Percentiles rank a stretch among this genome's conserved stretches.
Evolutionary conservation across 1,140 invertebrate genomes (phyloP).

Genomic region (Dryas iulia): DNA sequence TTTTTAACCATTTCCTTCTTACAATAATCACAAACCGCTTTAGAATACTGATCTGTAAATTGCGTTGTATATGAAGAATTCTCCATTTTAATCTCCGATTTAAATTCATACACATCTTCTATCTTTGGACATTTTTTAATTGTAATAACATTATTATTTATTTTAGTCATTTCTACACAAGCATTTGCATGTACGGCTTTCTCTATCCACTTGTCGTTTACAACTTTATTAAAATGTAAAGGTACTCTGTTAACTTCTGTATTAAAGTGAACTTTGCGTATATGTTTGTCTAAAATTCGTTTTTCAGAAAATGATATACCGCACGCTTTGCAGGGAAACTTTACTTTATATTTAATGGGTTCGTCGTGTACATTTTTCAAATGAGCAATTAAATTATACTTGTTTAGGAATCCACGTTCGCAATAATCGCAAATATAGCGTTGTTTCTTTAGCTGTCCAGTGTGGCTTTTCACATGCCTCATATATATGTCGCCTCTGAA

Average conservation of each 20-base stretch:
- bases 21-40: constrained; percentile 60
- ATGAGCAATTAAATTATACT: constrained; percentile 51
- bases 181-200: constrained; percentile 38
- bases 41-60: constrained; percentile 39
- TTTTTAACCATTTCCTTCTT: constrained; percentile 65
- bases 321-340: constrained; percentile 44
- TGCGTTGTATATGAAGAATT: constrained; percentile 5
- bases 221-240: constrained; percentile 28
- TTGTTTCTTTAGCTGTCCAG: constrained; percentile 9
- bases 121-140: constrained; percentile 43
- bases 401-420: constrained; percentile 43
- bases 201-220: constrained; percentile 63
- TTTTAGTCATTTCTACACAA: constrained; percentile 56
- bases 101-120: constrained; percentile 1
- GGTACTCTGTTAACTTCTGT: constrained; percentile 28
- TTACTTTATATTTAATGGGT: constrained; percentile 4
- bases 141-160: constrained; percentile 50
- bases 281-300: constrained; percentile 46
- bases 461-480: constrained; percentile 37
- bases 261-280: constrained; percentile 50
- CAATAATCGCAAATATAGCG: constrained; percentile 48
- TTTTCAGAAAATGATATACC: constrained; percentile 45
- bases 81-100: constrained; percentile 5
- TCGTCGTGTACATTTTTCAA: constrained; percentile 48
- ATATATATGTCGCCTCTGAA: constrained; percentile 43